Evolutionary conservation across 2,888 invertebrate species (phyloP).

Genomic region (Dermolepida albohirtum): DNA sequence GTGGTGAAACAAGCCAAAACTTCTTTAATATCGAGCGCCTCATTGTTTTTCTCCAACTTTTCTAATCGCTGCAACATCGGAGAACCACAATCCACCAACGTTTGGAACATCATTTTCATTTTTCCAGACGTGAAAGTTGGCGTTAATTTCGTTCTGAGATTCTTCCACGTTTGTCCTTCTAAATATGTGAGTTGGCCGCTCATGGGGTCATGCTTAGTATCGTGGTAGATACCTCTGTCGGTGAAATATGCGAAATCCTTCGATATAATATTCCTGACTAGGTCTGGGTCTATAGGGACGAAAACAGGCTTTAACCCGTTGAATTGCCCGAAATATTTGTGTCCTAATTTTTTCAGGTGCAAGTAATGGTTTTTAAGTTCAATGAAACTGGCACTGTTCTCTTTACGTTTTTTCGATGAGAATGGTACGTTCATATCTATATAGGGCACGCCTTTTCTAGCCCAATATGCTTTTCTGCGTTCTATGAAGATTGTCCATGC

Average conservation of each 20-base stretch:
- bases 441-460: constrained; percentile 6
- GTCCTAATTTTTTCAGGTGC: constrained; percentile 42
- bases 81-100: constrained; percentile 57
- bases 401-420: not conserved
- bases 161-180: constrained; percentile 66
- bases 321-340: constrained; percentile 43
- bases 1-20: constrained; percentile 60
- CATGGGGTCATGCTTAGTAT: constrained; percentile 62
- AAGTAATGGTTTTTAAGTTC: constrained; percentile 20
- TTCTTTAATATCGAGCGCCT: constrained; percentile 51
- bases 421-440: constrained; percentile 11
- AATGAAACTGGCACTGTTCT: not conserved
- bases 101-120: constrained; percentile 65
- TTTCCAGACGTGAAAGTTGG: constrained; percentile 68
- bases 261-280: constrained; percentile 62
- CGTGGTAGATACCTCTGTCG: constrained; percentile 63
- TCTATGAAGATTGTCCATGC: constrained; percentile 4
- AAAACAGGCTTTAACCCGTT: constrained; percentile 47
- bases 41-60: constrained; percentile 1
- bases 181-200: constrained; percentile 61
- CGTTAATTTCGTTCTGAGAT: constrained; percentile 65
- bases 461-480: constrained; percentile 21
- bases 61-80: constrained; percentile 39
- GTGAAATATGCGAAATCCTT: constrained; percentile 65
- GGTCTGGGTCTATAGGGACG: constrained; percentile 56